Evolutionary conservation across 2,888 invertebrate genomes (phyloP).

Genomic region (Encarsia formosa): DNA sequence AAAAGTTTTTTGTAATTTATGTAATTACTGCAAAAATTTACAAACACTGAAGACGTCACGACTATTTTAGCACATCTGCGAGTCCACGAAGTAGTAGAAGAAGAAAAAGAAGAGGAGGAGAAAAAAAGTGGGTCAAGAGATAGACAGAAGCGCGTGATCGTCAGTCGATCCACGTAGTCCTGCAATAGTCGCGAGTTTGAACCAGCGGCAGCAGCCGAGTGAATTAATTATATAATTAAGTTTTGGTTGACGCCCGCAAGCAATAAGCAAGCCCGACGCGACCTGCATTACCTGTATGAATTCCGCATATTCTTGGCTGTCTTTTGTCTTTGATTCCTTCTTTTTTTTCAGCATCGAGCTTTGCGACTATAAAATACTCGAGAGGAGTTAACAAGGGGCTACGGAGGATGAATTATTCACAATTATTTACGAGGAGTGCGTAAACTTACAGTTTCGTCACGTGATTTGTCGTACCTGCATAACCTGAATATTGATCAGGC

Average conservation of each 20-base stretch:
- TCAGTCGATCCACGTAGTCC: constrained; percentile 14
- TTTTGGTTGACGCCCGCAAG: constrained; percentile 68
- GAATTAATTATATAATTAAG: constrained; percentile 83
- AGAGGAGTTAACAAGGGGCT: constrained; percentile 42
- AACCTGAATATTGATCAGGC: constrained; percentile 25
- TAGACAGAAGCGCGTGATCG: constrained; percentile 5
- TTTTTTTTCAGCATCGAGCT: too few relatives aligned
- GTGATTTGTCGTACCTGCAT: constrained; percentile 25
- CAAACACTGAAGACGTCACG: too few relatives aligned
- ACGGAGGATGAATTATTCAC: constrained; percentile 48
- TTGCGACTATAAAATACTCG: too few relatives aligned
- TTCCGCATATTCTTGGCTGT: constrained; percentile 39
- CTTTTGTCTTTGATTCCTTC: constrained; percentile 15
- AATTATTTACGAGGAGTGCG: constrained; percentile 47
- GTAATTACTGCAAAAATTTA: too few relatives aligned
- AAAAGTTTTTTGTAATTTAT: too few relatives aligned
- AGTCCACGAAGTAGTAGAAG: too few relatives aligned
- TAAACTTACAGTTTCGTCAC: constrained; percentile 36
- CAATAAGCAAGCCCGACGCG: constrained; percentile 42
- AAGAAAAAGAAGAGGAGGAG: too few relatives aligned
- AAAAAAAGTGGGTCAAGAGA: too few relatives aligned
- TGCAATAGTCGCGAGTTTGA: constrained; percentile 24
- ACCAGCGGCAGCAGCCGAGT: constrained; percentile 60
- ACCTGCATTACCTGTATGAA: constrained; percentile 49
- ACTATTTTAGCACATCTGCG: too few relatives aligned